Evolutionary conservation across 2,113 vertebrate species (phyloP).

Genomic region (Malurus cyaneus): DNA sequence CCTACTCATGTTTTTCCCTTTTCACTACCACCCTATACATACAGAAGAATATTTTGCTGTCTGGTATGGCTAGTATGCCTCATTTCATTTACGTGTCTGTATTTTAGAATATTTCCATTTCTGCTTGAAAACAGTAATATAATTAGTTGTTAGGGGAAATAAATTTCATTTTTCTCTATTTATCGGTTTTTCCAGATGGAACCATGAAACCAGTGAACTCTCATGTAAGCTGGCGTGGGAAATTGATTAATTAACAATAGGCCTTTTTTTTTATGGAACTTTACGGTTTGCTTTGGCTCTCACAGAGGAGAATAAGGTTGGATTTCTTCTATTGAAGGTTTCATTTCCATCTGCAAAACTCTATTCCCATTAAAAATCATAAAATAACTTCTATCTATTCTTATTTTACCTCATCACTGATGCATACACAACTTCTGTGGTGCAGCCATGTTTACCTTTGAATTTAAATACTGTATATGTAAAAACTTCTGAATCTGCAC

Average conservation of each 20-base stretch:
- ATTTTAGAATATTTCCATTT: too few relatives aligned
- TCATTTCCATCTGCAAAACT: neutral
- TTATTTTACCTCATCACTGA: neutral
- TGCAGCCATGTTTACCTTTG: neutral
- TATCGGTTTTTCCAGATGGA: neutral
- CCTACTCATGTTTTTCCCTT: too few relatives aligned
- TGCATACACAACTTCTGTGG: neutral
- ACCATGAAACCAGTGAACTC: neutral
- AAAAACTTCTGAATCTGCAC: neutral
- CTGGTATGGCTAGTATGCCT: too few relatives aligned
- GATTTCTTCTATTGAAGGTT: neutral
- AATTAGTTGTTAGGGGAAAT: neutral
- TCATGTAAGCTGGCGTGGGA: neutral
- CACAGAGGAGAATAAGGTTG: neutral
- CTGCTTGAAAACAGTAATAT: neutral
- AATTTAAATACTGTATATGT: neutral
- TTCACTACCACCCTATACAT: too few relatives aligned
- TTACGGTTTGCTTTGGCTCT: neutral
- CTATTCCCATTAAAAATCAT: neutral
- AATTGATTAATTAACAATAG: too few relatives aligned
- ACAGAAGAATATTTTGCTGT: too few relatives aligned
- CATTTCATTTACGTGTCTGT: too few relatives aligned
- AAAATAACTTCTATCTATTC: neutral
- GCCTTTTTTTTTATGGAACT: too few relatives aligned
- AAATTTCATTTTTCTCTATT: neutral